Percentiles rank a stretch among this genome's conserved stretches.
Evolutionary conservation across 2,888 invertebrate genomes (phyloP).

Genomic region (Metopia argyrocephala): DNA sequence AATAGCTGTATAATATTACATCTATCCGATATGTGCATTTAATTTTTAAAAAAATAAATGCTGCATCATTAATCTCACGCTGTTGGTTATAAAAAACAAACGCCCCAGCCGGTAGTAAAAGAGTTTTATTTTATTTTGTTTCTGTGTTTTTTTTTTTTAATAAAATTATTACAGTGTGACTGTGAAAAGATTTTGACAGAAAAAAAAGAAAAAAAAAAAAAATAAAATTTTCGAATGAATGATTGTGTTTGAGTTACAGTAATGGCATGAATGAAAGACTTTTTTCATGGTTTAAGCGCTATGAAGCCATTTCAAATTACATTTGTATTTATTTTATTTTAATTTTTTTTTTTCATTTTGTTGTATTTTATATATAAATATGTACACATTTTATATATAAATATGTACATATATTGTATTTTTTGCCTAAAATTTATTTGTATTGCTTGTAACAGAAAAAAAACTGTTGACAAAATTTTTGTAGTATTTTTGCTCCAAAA

Average conservation of each 20-base stretch:
- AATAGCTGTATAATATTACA: background rate
- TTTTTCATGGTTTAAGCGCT: background rate
- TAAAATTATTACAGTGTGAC: slow-evolving; percentile 16
- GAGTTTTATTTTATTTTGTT: background rate
- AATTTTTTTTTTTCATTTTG: too few relatives aligned
- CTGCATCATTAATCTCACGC: background rate
- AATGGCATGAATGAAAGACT: slow-evolving; percentile 17
- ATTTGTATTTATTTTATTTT: too few relatives aligned
- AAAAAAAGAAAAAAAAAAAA: background rate
- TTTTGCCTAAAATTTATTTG: too few relatives aligned
- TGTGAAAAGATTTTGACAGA: slow-evolving; percentile 20
- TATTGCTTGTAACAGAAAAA: too few relatives aligned
- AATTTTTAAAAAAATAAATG: background rate
- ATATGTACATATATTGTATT: too few relatives aligned
- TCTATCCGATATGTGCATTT: background rate
- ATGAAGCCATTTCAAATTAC: too few relatives aligned
- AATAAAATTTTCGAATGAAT: slow-evolving; percentile 7
- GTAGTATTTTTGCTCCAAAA: too few relatives aligned
- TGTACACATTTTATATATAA: too few relatives aligned
- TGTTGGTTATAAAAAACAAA: background rate
- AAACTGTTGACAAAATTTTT: too few relatives aligned
- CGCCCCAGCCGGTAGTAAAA: background rate
- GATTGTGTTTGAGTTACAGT: background rate
- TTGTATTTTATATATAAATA: too few relatives aligned
- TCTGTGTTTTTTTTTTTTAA: background rate